phyloP scores from a whole-genome alignment of 2,888 invertebrate species.

The Lepidocyrtinus sp. region DNA sequence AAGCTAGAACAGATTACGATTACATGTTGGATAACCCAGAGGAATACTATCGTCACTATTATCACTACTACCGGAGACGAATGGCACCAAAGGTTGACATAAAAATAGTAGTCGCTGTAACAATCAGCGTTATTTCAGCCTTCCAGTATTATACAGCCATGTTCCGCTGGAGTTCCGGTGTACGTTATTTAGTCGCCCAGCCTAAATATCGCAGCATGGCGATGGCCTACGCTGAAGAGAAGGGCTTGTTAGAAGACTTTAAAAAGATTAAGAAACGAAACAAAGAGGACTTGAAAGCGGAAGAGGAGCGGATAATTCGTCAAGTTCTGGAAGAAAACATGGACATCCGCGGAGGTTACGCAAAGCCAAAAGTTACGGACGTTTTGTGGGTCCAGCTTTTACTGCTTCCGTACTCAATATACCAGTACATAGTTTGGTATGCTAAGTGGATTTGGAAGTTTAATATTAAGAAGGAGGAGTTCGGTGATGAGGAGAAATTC shows the following conservation, averaged over 20 bases:
- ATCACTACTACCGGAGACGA: conserved; percentile 88
- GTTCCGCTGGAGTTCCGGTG: conserved; percentile 81
- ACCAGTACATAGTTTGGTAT: conserved; percentile 83
- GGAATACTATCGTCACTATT: conserved; percentile 92
- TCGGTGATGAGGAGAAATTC: conserved; percentile 86
- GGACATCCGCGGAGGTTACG: conserved; percentile 94
- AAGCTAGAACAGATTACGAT: conserved; percentile 89
- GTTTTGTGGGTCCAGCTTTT: conserved; percentile 89
- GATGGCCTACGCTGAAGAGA: conserved; percentile 76
- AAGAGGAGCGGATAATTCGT: conserved; percentile 85
- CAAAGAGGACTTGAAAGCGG: conserved; percentile 80
- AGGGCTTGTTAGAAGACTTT: conserved; percentile 75
- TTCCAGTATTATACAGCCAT: conserved; percentile 85
- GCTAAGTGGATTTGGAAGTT: conserved; percentile 87
- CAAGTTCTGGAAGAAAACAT: conserved; percentile 91
- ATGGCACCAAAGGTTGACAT: conserved; percentile 94
- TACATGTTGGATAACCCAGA: conserved; percentile 97
- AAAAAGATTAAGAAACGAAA: conserved; percentile 73
- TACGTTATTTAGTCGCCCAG: conserved; percentile 88
- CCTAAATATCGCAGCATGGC: conserved; percentile 91
- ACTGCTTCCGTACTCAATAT: conserved; percentile 83
- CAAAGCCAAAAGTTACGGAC: conserved; percentile 84
- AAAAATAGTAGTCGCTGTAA: conserved; percentile 86
- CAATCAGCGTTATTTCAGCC: conserved; percentile 87
- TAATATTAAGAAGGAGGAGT: conserved; percentile 81